Percentiles rank a stretch among this genome's conserved stretches.
These are phyloP conservation scores for Strix uralensis DNA, from an alignment of 2,113 vertebrate species.

Conservation along the genomic window DNA sequence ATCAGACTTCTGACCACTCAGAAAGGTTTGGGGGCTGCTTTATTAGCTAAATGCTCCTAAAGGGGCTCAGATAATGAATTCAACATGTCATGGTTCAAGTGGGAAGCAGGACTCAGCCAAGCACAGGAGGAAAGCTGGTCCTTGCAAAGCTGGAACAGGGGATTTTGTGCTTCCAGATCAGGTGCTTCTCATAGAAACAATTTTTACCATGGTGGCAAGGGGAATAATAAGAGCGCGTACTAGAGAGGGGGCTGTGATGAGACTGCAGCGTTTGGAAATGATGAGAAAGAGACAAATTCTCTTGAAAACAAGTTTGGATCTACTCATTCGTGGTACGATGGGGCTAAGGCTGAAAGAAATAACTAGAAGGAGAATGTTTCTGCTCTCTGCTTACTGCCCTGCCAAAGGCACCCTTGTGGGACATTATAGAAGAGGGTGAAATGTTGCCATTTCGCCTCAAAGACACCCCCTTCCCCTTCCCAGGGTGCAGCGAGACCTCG, in stretches of 20 bases:
- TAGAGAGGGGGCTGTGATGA: neutral
- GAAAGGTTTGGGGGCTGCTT: neutral
- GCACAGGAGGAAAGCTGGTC: neutral
- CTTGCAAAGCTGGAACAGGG: neutral
- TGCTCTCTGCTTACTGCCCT: neutral
- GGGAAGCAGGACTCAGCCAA: neutral
- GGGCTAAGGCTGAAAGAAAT: neutral
- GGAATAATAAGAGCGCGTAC: rapidly evolving
- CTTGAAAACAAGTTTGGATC: neutral
- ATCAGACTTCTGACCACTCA: neutral
- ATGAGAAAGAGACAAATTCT: neutral
- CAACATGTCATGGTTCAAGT: neutral
- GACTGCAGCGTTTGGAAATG: neutral
- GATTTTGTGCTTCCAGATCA: neutral
- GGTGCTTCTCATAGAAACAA: neutral
- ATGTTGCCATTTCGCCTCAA: neutral
- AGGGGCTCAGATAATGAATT: neutral
- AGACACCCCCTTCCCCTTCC: neutral
- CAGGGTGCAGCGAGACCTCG: neutral
- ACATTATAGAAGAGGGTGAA: neutral
- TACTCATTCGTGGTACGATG: rapidly evolving
- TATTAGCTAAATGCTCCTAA: neutral
- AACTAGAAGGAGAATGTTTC: neutral
- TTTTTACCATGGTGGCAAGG: neutral
- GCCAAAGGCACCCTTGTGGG: neutral